These are phyloP conservation scores for Eulemur rufifrons DNA, from an alignment of 2,113 vertebrate genomes.

Conservation along the genomic window DNA sequence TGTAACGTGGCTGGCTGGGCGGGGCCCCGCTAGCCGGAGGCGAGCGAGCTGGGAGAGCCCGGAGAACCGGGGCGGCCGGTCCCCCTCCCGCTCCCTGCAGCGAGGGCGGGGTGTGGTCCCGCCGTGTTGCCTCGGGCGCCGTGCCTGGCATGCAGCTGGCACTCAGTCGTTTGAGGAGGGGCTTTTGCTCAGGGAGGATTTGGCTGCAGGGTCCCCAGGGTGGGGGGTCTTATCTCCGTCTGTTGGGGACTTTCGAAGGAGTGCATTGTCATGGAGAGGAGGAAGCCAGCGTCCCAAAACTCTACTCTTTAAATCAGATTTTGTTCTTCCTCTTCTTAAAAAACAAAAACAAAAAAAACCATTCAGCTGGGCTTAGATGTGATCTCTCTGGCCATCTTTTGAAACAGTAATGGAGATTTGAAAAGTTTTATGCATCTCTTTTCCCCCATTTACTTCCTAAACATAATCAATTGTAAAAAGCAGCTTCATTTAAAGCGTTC, in stretches of 20 bases:
- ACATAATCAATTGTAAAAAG: neutral
- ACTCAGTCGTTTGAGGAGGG: neutral
- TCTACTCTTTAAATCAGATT: neutral
- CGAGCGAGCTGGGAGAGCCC: neutral
- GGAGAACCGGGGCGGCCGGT: conserved; percentile 2
- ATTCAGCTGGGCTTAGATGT: neutral
- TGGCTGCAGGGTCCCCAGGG: neutral
- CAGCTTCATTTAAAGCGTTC: neutral
- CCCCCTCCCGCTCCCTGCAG: neutral
- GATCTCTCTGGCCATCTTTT: neutral
- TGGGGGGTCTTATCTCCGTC: neutral
- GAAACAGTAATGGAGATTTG: neutral
- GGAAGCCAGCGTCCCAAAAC: neutral
- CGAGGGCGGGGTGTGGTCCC: neutral
- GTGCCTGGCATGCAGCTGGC: neutral
- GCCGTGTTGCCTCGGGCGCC: neutral
- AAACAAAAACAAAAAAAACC: neutral
- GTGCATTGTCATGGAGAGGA: neutral
- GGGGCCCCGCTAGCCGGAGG: neutral
- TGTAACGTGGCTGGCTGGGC: neutral
- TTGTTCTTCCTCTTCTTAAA: neutral
- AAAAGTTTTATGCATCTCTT: neutral
- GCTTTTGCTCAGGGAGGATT: neutral
- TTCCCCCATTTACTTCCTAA: neutral
- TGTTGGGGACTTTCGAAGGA: neutral